Conservation (phyloP, 2,113 vertebrate genomes). For the Toxotes jaculatrix region DNA sequence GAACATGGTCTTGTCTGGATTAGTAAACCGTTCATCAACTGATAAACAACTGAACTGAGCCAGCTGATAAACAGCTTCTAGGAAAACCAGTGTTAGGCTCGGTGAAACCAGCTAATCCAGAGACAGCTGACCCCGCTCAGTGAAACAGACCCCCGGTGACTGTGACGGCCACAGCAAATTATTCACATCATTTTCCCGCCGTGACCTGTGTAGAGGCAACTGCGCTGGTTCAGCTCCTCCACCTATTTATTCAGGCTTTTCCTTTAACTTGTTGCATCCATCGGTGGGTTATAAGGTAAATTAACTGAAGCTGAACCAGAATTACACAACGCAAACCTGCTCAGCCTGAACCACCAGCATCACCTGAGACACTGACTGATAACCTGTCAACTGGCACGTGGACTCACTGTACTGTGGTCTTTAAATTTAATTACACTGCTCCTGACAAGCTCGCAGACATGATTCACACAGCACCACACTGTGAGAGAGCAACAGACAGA, state of each 20-base stretch:
- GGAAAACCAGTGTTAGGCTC: neutral
- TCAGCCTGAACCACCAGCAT: neutral
- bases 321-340: neutral
- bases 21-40: neutral
- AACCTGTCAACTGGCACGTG: neutral
- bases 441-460: conserved; percentile 37
- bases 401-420: neutral
- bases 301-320: neutral
- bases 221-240: neutral
- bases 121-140: neutral
- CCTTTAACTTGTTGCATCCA: neutral
- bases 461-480: neutral
- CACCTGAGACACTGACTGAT: conserved; percentile 5
- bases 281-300: neutral
- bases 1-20: neutral
- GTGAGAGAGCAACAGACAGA: conserved; percentile 16
- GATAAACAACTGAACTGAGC: neutral
- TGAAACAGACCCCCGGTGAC: neutral
- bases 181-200: neutral
- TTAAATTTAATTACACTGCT: conserved; percentile 38
- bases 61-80: neutral
- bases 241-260: neutral
- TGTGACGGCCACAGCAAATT: no score
- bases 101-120: neutral
- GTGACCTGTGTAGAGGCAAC: neutral